Conservation (phyloP, 2,113 vertebrate species). For the Trinectes maculatus region DNA sequence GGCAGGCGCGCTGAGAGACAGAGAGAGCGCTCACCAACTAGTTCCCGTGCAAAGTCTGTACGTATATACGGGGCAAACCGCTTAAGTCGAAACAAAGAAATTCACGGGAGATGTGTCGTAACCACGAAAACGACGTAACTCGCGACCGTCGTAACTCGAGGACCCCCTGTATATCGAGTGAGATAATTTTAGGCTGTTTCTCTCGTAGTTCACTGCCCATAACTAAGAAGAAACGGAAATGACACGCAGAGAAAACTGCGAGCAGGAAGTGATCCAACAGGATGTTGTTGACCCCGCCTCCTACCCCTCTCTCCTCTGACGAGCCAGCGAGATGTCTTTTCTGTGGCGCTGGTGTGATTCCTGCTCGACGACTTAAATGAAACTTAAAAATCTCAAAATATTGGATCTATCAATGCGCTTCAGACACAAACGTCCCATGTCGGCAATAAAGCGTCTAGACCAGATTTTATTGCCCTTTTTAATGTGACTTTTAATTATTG, state of each 20-base stretch:
- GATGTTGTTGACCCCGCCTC: slow-evolving; percentile 22
- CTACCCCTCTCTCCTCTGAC: slow-evolving; percentile 15
- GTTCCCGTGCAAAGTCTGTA: too few species aligned
- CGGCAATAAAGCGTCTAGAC: slow-evolving; percentile 55
- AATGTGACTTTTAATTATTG: slow-evolving; percentile 45
- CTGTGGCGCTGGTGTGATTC: not conserved
- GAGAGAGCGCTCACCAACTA: too few species aligned
- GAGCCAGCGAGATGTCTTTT: slow-evolving; percentile 29
- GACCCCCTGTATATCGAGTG: too few species aligned
- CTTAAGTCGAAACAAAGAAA: too few species aligned
- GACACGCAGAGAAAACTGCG: slow-evolving; percentile 8
- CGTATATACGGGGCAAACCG: too few species aligned
- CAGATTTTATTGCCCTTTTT: slow-evolving; percentile 56
- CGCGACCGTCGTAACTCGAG: too few species aligned
- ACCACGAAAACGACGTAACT: too few species aligned
- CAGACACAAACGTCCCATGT: slow-evolving; percentile 41
- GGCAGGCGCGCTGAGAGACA: too few species aligned
- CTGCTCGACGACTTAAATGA: slow-evolving; percentile 17
- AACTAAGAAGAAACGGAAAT: slow-evolving; percentile 19
- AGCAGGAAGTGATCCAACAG: slow-evolving; percentile 12
- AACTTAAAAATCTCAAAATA: slow-evolving; percentile 47
- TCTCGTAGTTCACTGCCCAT: slow-evolving; percentile 23
- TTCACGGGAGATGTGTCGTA: too few species aligned
- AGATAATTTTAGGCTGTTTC: slow-evolving; percentile 45
- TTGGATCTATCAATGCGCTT: slow-evolving; percentile 36